These are phyloP conservation scores for Heteromormyrus szaboi DNA, from an alignment of 2,797 vertebrate species.

Conservation along the genomic window DNA sequence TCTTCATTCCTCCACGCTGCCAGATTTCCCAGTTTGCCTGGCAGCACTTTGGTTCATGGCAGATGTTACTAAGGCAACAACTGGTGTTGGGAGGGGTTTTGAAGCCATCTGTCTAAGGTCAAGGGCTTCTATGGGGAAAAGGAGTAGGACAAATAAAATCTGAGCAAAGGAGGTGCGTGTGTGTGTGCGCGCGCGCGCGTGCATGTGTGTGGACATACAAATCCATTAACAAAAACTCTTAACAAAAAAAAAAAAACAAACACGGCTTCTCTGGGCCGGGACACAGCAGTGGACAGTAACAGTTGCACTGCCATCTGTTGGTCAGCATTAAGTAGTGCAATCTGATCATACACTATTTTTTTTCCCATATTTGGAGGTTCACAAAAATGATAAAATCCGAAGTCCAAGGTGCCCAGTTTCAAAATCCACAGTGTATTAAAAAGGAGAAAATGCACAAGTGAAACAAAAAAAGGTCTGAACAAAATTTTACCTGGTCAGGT, in stretches of 20 bases:
- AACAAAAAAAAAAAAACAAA: neutral
- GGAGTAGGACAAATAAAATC: slow-evolving; percentile 12
- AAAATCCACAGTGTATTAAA: neutral
- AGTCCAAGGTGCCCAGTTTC: neutral
- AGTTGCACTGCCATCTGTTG: neutral
- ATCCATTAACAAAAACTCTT: neutral
- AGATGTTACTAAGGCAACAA: slow-evolving; percentile 78
- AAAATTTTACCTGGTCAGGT: neutral
- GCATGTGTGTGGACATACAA: neutral
- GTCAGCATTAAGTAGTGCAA: neutral
- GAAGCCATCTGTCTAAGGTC: slow-evolving; percentile 76
- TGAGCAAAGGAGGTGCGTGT: slow-evolving; percentile 1
- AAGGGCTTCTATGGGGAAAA: slow-evolving; percentile 53
- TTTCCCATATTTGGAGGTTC: neutral
- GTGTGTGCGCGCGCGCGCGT: neutral
- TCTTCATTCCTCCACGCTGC: neutral
- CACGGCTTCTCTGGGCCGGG: neutral
- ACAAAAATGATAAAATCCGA: neutral
- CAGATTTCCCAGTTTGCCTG: slow-evolving; percentile 11
- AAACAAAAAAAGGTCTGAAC: neutral
- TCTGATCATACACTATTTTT: neutral
- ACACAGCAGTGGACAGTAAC: neutral
- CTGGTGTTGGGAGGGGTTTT: slow-evolving; percentile 67
- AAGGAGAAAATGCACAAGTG: neutral
- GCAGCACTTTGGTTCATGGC: slow-evolving; percentile 48